Evolutionary conservation across 2,113 vertebrate species (phyloP), one percentile per base, ranked within the genome.

Genomic region (Bubalus kerabau): DNA sequence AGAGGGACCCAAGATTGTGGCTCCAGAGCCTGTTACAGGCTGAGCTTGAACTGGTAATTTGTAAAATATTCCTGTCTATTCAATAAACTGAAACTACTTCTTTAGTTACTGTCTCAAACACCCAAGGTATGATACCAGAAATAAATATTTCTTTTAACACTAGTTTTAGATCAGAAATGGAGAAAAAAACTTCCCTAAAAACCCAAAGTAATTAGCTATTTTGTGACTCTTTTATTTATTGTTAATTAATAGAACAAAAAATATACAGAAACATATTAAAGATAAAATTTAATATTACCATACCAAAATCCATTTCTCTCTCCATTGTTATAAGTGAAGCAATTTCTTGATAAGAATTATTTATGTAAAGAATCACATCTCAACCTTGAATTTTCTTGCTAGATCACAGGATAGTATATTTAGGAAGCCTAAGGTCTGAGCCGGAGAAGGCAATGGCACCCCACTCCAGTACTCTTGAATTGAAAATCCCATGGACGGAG

Each of bases 301-400:
- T n/a, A 8, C 43, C 19, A 24, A 76, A 83, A 94, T 36, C 2
- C 23, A 43, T n/a, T 24, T 83, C n/a, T 62, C 50, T 96, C 46
- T 90, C 30, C 26, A 28, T 32, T 83, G 24, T 52, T 50, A 48
- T 21, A 30, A 67, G 76, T 64, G n/a, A 96, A 91, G 76, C 24
- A 14, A 5, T 88, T 81, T 89, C 36, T 83, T 91, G 26, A 59
- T 48, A 36, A 93, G 60, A 91, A 67, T 93, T 32, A 81, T 23
- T 43, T 87, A 7, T 48, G 46, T 67, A 24, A 86, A 90, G 78
- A 89, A 80, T 50, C 7, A 9, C 46, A 57, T 89, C n/a, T 30
- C 57, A 94, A 48, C 40, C 80, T 83, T 93, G 76, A 83, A 96
- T 71, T 40, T 94, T 90, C 17, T 52, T 30, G 48, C 19, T 62